phyloP scores from a whole-genome alignment of 2,888 invertebrate species.

The Amiota communis region DNA sequence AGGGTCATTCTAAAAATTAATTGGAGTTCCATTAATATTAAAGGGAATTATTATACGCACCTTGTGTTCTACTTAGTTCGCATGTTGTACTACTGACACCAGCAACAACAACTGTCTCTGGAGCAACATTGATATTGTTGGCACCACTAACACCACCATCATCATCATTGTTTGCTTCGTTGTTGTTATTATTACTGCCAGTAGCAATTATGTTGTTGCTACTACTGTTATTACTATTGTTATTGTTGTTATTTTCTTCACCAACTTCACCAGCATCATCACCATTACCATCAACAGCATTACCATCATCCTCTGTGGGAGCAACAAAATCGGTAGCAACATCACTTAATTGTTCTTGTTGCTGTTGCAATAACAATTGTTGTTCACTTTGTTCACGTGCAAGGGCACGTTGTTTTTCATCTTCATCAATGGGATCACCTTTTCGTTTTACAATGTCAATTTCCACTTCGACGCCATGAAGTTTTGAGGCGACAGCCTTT shows the following conservation, averaged over 20 bases:
- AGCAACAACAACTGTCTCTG: constrained; percentile 44
- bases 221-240: constrained; percentile 56
- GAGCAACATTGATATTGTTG: constrained; percentile 41
- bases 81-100: constrained; percentile 19
- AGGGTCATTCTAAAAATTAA: no score
- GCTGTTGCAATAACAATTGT: constrained; percentile 34
- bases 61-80: not conserved
- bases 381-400: constrained; percentile 52
- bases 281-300: not conserved
- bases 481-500: constrained; percentile 92
- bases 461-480: constrained; percentile 93
- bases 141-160: constrained; percentile 34
- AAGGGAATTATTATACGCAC: not conserved
- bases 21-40: no score
- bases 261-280: constrained; percentile 38
- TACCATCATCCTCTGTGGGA: constrained; percentile 29
- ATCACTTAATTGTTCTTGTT: no score
- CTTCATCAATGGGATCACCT: constrained; percentile 77
- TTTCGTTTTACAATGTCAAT: constrained; percentile 92
- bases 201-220: constrained; percentile 38
- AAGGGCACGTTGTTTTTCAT: constrained; percentile 63
- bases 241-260: constrained; percentile 61
- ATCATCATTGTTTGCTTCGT: constrained; percentile 58
- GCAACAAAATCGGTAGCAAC: constrained; percentile 36
- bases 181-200: constrained; percentile 57